A percentile compares a stretch with the other conserved stretches of the same genome.
phyloP scores from a whole-genome alignment of 2,888 invertebrate genomes.

The Drosophila kambysellisi region DNA sequence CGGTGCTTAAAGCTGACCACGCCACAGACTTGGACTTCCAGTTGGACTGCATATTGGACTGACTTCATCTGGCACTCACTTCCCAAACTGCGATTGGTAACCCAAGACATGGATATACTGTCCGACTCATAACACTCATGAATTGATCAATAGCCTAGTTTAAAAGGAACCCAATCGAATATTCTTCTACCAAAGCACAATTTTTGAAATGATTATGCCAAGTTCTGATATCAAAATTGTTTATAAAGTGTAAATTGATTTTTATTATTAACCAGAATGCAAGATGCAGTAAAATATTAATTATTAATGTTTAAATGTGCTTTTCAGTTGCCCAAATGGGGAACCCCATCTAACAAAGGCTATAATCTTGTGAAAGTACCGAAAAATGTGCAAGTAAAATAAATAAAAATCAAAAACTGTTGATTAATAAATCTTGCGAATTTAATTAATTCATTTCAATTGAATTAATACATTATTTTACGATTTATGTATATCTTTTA shows the following conservation, averaged over 20 bases:
- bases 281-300: too few relatives aligned
- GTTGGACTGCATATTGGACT: conserved; percentile 22
- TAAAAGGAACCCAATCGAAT: background rate
- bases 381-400: background rate
- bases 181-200: background rate
- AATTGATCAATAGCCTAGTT: conserved; percentile 2
- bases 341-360: background rate
- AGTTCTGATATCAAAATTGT: background rate
- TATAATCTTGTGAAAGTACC: background rate
- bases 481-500: background rate
- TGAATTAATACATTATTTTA: background rate
- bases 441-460: background rate
- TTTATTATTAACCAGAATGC: background rate
- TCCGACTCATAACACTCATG: background rate
- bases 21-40: conserved; percentile 39
- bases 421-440: background rate
- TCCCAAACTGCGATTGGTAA: background rate
- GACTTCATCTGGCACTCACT: conserved; percentile 4
- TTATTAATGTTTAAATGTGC: background rate
- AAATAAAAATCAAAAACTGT: background rate
- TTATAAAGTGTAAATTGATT: background rate
- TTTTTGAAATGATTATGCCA: background rate
- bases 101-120: conserved; percentile 33
- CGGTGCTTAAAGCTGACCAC: conserved; percentile 60
- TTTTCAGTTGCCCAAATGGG: background rate